Evolutionary conservation across 2,797 vertebrate genomes (phyloP).

Genomic region (Arctocebus calabarensis): DNA sequence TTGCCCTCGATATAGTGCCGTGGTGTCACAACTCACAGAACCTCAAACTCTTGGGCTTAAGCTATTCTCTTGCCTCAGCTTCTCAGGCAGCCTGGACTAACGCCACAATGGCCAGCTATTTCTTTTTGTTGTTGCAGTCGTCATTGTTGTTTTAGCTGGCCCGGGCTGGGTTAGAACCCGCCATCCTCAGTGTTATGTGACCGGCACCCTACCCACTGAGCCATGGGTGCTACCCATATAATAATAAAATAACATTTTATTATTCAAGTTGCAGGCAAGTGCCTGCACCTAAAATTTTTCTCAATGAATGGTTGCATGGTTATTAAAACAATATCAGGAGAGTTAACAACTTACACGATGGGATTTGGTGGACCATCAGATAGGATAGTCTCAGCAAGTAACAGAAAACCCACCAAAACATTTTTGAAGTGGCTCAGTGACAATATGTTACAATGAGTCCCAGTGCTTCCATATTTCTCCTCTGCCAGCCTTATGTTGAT

Average conservation of each 20-base stretch:
- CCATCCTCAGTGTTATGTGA: no score
- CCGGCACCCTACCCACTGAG: no score
- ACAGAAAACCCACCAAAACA: conserved; percentile 26
- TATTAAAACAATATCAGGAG: not conserved
- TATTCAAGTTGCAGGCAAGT: not conserved
- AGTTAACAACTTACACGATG: not conserved
- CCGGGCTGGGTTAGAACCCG: no score
- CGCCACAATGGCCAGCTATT: no score
- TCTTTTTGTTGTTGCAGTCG: no score
- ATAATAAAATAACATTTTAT: not conserved
- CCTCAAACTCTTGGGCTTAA: no score
- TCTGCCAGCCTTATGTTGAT: not conserved
- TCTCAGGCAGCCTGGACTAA: no score
- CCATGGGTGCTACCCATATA: no score
- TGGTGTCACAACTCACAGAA: no score
- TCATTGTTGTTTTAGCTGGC: no score
- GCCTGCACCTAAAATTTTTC: not conserved
- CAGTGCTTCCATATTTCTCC: not conserved
- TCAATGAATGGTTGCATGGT: not conserved
- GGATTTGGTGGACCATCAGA: not conserved
- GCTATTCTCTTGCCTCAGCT: no score
- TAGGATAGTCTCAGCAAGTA: not conserved
- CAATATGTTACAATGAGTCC: not conserved
- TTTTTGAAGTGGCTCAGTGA: not conserved
- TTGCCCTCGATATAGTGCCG: no score